These are phyloP conservation scores for Drosophila dives DNA, from an alignment of 2,888 invertebrate genomes.

Conservation along the genomic window DNA sequence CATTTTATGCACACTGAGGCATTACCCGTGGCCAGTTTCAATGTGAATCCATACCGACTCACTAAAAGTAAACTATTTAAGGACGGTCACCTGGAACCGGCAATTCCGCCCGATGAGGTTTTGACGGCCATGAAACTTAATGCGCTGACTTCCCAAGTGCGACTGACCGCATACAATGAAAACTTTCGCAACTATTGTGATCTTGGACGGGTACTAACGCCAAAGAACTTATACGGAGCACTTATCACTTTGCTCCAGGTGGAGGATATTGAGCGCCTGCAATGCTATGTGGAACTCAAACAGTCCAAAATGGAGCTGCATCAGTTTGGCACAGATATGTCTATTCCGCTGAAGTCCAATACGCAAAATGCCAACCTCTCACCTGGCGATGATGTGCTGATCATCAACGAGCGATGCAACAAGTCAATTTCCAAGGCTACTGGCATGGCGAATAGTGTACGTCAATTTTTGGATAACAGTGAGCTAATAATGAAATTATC, in stretches of 20 bases:
- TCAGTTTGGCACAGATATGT: constrained; percentile 64
- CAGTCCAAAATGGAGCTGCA: constrained; percentile 69
- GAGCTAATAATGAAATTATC: constrained; percentile 55
- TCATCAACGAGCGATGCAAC: constrained; percentile 55
- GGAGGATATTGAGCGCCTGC: constrained; percentile 77
- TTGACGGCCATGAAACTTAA: constrained; percentile 53
- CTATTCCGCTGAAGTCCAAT: constrained; percentile 51
- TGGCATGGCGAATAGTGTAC: constrained; percentile 26
- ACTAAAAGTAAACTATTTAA: constrained; percentile 51
- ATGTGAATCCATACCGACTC: constrained; percentile 70
- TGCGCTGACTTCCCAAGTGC: constrained; percentile 40
- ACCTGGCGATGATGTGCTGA: constrained; percentile 69
- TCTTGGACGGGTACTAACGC: constrained; percentile 54
- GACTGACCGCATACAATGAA: constrained; percentile 46
- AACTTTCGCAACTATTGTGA: constrained; percentile 66
- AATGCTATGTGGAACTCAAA: constrained; percentile 59
- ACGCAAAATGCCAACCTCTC: constrained; percentile 50
- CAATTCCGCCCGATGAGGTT: constrained; percentile 53
- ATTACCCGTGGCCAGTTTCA: constrained; percentile 70
- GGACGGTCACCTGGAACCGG: constrained; percentile 31
- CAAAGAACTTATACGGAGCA: constrained; percentile 54
- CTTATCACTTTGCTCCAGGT: constrained; percentile 74
- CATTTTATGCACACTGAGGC: constrained; percentile 79
- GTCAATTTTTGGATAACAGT: constrained; percentile 46
- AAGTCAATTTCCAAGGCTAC: background rate